A percentile compares a stretch with the other conserved stretches of the same genome.
phyloP scores from a whole-genome alignment of 2,797 vertebrate genomes.

The Acanthiza pusilla region DNA sequence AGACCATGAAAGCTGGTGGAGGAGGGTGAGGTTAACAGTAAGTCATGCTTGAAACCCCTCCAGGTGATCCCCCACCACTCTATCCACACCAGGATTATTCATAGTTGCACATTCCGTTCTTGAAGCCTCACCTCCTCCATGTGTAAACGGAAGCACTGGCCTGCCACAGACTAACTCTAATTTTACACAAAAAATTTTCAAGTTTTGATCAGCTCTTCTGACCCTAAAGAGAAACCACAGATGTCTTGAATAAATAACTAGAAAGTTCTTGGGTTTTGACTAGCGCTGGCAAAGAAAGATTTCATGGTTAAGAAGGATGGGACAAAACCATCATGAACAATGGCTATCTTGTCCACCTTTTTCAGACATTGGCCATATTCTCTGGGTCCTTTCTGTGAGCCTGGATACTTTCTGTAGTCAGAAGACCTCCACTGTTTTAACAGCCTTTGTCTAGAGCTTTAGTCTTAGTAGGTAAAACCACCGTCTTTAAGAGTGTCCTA shows the following conservation, averaged over 20 bases:
- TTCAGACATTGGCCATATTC: background rate
- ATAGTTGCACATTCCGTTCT: background rate
- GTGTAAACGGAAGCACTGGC: background rate
- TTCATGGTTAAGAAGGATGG: background rate
- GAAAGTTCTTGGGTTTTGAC: background rate
- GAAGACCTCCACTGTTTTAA: background rate
- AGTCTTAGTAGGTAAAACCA: background rate
- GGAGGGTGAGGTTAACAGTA: background rate
- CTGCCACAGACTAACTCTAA: background rate
- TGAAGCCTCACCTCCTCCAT: background rate
- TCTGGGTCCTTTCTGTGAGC: background rate
- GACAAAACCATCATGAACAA: background rate
- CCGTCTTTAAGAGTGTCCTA: background rate
- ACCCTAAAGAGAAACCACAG: background rate
- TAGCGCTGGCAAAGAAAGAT: background rate
- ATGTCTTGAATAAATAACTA: background rate
- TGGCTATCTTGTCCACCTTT: background rate
- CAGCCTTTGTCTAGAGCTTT: background rate
- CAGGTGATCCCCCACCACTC: accelerated
- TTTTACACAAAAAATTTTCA: background rate
- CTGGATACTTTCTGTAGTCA: background rate
- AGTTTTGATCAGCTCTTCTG: background rate
- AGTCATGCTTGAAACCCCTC: background rate
- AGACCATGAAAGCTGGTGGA: background rate
- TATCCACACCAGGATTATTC: background rate